A percentile compares a stretch with the other conserved stretches of the same genome.
phyloP scores from a whole-genome alignment of 1,140 invertebrate species.

The Vanessa atalanta region DNA sequence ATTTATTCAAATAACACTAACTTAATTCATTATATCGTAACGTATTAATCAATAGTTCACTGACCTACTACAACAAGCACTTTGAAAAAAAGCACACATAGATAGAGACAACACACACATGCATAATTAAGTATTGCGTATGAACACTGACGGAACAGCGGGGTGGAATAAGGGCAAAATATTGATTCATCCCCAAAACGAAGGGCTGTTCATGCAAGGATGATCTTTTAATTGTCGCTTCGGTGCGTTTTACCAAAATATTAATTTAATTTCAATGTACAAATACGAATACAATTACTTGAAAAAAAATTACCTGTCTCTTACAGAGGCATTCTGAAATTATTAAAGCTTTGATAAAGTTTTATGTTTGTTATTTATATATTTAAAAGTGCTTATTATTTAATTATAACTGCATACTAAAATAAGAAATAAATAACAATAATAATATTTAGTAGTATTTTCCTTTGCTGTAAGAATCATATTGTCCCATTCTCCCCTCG shows the following conservation, averaged over 20 bases:
- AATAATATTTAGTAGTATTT: no score
- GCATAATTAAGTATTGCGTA: constrained; percentile 40
- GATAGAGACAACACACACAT: constrained; percentile 36
- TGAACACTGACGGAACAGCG: constrained; percentile 40
- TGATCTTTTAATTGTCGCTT: constrained; percentile 32
- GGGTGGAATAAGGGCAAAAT: constrained; percentile 50
- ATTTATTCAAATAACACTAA: neutral
- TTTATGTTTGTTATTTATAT: no score
- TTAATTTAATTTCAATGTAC: neutral
- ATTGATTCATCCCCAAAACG: constrained; percentile 58
- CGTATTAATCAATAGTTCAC: constrained; percentile 48
- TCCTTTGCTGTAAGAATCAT: neutral
- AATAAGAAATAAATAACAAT: no score
- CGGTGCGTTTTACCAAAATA: neutral
- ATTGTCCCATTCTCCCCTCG: neutral
- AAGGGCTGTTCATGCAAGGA: constrained; percentile 36
- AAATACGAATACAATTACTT: neutral
- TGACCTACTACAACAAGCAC: constrained; percentile 51
- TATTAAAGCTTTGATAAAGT: neutral
- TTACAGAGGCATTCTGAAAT: no score
- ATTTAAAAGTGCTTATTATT: no score
- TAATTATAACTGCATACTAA: no score
- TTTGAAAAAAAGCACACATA: constrained; percentile 39
- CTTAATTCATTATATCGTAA: neutral
- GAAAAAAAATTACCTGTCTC: no score